These are phyloP conservation scores for Notothenia rossii DNA, from an alignment of 2,113 vertebrate species.

Conservation along the genomic window DNA sequence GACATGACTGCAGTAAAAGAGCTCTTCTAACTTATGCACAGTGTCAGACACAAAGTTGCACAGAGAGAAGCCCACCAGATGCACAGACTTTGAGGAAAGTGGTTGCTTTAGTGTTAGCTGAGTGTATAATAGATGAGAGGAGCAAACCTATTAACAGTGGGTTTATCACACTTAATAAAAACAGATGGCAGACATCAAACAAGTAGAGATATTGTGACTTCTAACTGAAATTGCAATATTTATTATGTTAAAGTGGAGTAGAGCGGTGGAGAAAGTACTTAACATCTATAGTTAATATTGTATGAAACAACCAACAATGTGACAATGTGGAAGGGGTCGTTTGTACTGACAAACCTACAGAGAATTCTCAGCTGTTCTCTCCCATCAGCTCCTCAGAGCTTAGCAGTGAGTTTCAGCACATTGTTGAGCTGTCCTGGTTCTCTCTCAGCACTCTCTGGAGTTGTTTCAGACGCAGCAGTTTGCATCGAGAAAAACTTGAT, in stretches of 20 bases:
- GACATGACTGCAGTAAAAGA: neutral
- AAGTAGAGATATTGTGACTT: neutral
- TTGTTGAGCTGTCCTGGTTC: no score
- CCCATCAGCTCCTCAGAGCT: no score
- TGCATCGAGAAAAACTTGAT: no score
- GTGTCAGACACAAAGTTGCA: neutral
- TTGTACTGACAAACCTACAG: no score
- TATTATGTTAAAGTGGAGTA: no score
- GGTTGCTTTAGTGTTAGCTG: neutral
- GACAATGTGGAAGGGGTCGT: no score
- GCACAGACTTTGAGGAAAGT: neutral
- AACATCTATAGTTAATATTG: no score
- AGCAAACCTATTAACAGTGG: neutral
- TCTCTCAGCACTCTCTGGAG: no score
- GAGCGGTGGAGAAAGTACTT: neutral
- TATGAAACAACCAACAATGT: no score
- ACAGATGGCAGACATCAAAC: conserved; percentile 5
- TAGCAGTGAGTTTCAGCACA: no score
- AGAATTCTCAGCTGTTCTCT: no score
- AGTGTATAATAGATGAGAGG: neutral
- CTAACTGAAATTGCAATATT: neutral
- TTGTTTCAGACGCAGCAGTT: no score
- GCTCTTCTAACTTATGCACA: conserved; percentile 11
- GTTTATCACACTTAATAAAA: conserved; percentile 5
- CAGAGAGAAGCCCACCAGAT: neutral